These are phyloP conservation scores for Paramisgurnus dabryanus DNA, from an alignment of 2,113 vertebrate species.

Conservation along the genomic window DNA sequence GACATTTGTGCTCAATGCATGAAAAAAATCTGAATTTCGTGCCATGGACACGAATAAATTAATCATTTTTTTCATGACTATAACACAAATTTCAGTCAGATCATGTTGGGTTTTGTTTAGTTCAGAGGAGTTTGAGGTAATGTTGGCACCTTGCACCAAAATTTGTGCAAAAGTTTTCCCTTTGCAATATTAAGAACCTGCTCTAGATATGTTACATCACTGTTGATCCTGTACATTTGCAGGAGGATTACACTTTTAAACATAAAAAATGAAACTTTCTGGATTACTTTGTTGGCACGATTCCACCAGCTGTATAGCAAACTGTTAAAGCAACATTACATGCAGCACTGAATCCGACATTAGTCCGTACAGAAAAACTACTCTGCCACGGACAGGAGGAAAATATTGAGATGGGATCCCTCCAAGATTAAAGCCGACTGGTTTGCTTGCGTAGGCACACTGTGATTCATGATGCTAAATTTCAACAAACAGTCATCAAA, in stretches of 20 bases:
- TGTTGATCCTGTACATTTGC: neutral
- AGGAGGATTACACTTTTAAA: neutral
- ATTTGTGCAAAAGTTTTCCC: too few relatives aligned
- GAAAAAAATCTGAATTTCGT: too few relatives aligned
- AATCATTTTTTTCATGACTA: too few relatives aligned
- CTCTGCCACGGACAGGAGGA: slow-evolving; percentile 6
- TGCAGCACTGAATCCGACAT: slow-evolving; percentile 3
- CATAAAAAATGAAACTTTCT: neutral
- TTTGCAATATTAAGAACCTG: too few relatives aligned
- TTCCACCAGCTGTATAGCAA: neutral
- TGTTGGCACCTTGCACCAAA: too few relatives aligned
- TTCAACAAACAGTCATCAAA: neutral
- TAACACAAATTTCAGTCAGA: too few relatives aligned
- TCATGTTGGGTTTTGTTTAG: too few relatives aligned
- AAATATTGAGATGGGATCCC: slow-evolving; percentile 26
- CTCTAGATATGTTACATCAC: too few relatives aligned
- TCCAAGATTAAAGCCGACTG: slow-evolving; percentile 28
- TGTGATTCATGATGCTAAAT: neutral
- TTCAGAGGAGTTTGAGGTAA: too few relatives aligned
- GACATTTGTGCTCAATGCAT: too few relatives aligned
- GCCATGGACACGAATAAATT: too few relatives aligned
- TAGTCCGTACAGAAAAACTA: slow-evolving; percentile 14
- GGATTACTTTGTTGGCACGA: neutral
- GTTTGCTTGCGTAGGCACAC: slow-evolving; percentile 10
- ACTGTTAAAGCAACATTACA: slow-evolving; percentile 4